Evolutionary conservation across 2,113 vertebrate species (phyloP).

Genomic region (Scolopax mira): DNA sequence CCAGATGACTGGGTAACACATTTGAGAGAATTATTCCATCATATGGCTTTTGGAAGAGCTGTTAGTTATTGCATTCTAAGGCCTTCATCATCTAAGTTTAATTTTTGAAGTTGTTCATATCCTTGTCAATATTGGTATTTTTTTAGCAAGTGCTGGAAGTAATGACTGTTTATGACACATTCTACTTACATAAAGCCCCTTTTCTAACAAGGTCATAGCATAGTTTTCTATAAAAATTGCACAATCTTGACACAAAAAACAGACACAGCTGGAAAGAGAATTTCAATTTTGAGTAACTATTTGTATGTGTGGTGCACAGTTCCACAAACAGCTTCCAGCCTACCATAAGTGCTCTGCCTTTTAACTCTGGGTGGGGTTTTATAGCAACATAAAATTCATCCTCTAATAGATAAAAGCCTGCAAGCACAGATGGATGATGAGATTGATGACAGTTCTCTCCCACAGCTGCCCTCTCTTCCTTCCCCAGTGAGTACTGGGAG

Average conservation of each 20-base stretch:
- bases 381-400: neutral
- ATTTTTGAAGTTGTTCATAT: slow-evolving; percentile 64
- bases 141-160: slow-evolving; percentile 54
- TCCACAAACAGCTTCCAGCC: neutral
- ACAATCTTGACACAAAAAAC: slow-evolving; percentile 23
- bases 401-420: neutral
- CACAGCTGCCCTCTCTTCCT: neutral
- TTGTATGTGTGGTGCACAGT: neutral
- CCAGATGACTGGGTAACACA: slow-evolving; percentile 13
- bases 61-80: slow-evolving; percentile 40
- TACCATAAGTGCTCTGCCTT: neutral
- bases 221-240: slow-evolving; percentile 32
- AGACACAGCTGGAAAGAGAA: slow-evolving; percentile 32
- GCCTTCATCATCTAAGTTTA: slow-evolving; percentile 51
- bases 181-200: neutral
- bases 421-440: neutral
- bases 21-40: slow-evolving; percentile 51
- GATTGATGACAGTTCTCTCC: neutral
- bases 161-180: slow-evolving; percentile 64
- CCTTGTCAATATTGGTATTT: slow-evolving; percentile 59
- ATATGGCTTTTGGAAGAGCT: slow-evolving; percentile 3
- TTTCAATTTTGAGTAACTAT: slow-evolving; percentile 22
- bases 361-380: neutral
- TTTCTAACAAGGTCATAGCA: slow-evolving; percentile 55
- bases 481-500: neutral